Conservation (phyloP, 35 echinoderm and acorn worm genomes). For the Ptychodera flava region DNA sequence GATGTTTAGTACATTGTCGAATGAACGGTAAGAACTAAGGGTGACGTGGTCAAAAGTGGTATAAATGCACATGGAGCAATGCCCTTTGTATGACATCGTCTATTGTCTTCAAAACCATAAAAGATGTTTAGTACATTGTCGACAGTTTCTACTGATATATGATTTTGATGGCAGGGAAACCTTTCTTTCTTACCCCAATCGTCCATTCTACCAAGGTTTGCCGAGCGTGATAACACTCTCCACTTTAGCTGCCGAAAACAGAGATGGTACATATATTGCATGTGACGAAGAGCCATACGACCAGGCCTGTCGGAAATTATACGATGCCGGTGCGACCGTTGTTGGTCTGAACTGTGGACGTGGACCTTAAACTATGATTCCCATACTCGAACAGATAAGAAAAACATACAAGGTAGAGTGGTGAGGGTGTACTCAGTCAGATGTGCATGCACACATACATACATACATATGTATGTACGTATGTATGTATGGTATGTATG, state of each 20-base stretch:
- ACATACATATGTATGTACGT: no score
- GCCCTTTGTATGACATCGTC: no score
- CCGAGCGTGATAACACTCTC: slow-evolving; percentile 53
- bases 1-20: no score
- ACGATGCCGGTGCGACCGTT: slow-evolving; percentile 58
- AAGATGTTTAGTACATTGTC: background rate
- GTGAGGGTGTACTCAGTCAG: no score
- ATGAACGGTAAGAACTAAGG: no score
- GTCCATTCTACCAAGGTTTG: background rate
- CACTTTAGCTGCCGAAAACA: background rate
- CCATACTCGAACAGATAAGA: slow-evolving; percentile 43
- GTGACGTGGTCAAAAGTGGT: no score
- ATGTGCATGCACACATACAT: no score
- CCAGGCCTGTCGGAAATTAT: slow-evolving; percentile 39
- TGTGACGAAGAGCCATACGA: slow-evolving; percentile 35
- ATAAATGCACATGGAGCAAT: no score
- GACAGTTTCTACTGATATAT: background rate
- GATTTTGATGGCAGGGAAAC: background rate
- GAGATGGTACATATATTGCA: slow-evolving; percentile 23
- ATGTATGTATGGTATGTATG: no score
- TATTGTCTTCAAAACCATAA: no score
- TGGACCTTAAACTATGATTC: slow-evolving; percentile 47
- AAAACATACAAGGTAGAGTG: slow-evolving; percentile 10
- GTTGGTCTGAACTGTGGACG: slow-evolving; percentile 60
- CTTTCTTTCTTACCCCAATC: background rate